Evolutionary conservation across 2,888 invertebrate genomes (phyloP).

Genomic region (Lissocephala sabroskyi): DNA sequence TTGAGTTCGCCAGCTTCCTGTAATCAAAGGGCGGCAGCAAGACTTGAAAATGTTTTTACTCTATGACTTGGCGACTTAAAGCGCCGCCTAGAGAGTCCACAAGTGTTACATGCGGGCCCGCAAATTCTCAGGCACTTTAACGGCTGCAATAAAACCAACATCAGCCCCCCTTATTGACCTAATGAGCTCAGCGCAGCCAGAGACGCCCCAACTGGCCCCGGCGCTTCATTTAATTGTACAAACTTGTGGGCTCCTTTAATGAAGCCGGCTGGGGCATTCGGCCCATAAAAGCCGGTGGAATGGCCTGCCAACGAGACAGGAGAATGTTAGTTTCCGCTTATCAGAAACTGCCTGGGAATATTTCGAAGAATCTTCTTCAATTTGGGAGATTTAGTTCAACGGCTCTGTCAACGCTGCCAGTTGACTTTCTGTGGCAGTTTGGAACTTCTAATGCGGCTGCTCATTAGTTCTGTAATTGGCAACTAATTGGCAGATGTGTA

Average conservation of each 20-base stretch:
- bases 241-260: constrained; percentile 41
- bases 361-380: background rate
- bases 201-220: constrained; percentile 9
- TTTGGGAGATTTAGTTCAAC: too few relatives aligned
- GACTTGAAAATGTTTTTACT: too few relatives aligned
- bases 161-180: constrained; percentile 24
- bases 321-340: constrained; percentile 27
- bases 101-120: too few relatives aligned
- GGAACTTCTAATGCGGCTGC: constrained; percentile 36
- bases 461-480: constrained; percentile 56
- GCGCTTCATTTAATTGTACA: constrained; percentile 46
- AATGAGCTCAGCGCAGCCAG: constrained; percentile 46
- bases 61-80: too few relatives aligned
- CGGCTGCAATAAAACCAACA: background rate
- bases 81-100: too few relatives aligned
- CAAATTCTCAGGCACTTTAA: too few relatives aligned
- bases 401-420: background rate
- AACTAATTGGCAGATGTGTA: constrained; percentile 43
- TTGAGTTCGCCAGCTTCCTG: too few relatives aligned
- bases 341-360: constrained; percentile 21
- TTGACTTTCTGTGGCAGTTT: constrained; percentile 24
- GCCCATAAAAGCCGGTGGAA: too few relatives aligned
- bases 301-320: constrained; percentile 16
- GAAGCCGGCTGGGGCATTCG: constrained; percentile 36
- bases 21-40: too few relatives aligned